A percentile compares a stretch with the other conserved stretches of the same genome.
These are phyloP conservation scores for Netelia virgata DNA, from an alignment of 2,888 invertebrate species.

Conservation along the genomic window DNA sequence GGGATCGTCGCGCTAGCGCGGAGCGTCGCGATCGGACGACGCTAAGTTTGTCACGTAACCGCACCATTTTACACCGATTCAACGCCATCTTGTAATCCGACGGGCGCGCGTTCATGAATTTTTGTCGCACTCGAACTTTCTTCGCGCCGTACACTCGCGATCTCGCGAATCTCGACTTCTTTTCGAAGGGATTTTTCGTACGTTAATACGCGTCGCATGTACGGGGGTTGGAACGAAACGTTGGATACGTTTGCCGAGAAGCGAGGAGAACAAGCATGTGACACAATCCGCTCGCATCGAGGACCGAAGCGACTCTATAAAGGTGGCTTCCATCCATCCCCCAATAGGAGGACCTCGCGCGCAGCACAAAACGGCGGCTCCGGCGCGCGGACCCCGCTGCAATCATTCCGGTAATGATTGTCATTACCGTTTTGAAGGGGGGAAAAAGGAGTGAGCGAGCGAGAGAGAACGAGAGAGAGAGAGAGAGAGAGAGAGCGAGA, in stretches of 20 bases:
- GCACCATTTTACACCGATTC: no score
- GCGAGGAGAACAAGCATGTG: constrained; percentile 72
- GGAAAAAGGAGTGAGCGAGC: constrained; percentile 70
- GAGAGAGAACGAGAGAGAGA: constrained; percentile 58
- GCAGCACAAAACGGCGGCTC: constrained; percentile 58
- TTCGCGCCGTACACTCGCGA: neutral
- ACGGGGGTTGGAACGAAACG: neutral
- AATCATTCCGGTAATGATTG: constrained; percentile 84
- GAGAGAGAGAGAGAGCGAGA: constrained; percentile 61
- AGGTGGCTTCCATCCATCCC: constrained; percentile 83
- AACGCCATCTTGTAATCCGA: constrained; percentile 3
- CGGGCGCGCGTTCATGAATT: constrained; percentile 7
- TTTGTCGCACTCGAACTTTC: neutral
- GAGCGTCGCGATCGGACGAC: no score
- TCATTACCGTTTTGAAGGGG: constrained; percentile 82
- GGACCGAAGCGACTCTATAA: constrained; percentile 82
- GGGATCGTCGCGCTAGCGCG: neutral
- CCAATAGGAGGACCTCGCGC: constrained; percentile 76
- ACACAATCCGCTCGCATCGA: constrained; percentile 83
- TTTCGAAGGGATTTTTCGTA: no score
- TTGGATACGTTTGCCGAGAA: neutral
- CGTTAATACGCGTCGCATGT: neutral
- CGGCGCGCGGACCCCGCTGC: constrained; percentile 78
- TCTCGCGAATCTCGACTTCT: neutral
- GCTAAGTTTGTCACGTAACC: no score